A percentile compares a stretch with the other conserved stretches of the same genome.
Conservation (phyloP, 64 coral and sea anemone genomes). For the Dendronephthya gigantea region DNA sequence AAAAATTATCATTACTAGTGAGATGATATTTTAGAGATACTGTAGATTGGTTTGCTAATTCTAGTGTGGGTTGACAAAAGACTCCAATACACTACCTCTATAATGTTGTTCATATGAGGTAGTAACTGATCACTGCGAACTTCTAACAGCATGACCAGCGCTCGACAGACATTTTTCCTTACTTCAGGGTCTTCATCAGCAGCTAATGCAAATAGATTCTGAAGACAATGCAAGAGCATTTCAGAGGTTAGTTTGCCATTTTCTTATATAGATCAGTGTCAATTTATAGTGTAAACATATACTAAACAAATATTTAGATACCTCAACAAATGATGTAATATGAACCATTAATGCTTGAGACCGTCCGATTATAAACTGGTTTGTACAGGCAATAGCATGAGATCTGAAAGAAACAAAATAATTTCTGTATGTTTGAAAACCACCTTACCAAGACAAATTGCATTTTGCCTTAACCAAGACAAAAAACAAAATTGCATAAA, state of each 20-base stretch:
- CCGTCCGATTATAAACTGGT: conserved; percentile 93
- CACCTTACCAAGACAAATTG: no score
- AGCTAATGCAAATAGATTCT: conserved; percentile 95
- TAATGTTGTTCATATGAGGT: conserved; percentile 97
- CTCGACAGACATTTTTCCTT: conserved; percentile 89
- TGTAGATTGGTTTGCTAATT: no score
- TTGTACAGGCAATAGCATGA: conserved; percentile 93
- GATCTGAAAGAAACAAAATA: conserved; percentile 36
- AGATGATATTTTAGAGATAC: no score
- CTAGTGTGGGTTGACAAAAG: not conserved
- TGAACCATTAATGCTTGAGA: conserved; percentile 96
- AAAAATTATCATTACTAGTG: no score
- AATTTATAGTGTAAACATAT: no score
- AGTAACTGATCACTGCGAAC: conserved; percentile 83
- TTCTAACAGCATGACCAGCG: conserved; percentile 91
- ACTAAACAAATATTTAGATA: not conserved
- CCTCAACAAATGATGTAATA: conserved; percentile 93
- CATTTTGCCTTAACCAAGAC: no score
- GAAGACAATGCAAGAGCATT: not conserved
- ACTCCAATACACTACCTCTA: conserved; percentile 49
- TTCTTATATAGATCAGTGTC: no score
- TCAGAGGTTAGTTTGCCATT: not conserved
- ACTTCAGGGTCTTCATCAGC: conserved; percentile 92
- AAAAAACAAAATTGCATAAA: not conserved
- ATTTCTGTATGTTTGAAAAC: not conserved